These are phyloP conservation scores for Prionace glauca DNA, from an alignment of 2,797 vertebrate species.

Conservation along the genomic window DNA sequence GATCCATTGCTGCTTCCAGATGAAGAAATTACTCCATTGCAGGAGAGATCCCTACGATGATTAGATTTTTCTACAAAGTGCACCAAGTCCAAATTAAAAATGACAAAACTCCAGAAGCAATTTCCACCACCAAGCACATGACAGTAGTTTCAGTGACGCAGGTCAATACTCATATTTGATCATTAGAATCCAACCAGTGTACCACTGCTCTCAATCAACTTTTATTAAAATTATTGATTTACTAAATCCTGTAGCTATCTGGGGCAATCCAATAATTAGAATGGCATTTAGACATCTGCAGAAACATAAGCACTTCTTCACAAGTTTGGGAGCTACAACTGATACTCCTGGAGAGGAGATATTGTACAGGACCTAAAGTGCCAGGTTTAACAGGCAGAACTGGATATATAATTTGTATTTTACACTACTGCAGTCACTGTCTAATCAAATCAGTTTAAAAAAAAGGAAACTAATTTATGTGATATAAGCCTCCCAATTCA, in stretches of 20 bases:
- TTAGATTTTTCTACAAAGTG: not conserved
- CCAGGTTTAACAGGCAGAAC: not conserved
- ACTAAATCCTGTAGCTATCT: not conserved
- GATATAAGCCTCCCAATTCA: not conserved
- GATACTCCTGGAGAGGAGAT: not conserved
- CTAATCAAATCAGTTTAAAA: not conserved
- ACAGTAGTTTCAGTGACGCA: not conserved
- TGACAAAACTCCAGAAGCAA: not conserved
- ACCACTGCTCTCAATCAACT: not conserved
- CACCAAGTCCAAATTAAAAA: not conserved
- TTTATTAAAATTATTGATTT: constrained; percentile 27
- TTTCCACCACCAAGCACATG: not conserved
- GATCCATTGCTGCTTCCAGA: not conserved
- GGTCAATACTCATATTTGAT: not conserved
- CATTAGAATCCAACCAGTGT: not conserved
- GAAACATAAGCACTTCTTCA: not conserved
- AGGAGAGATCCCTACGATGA: not conserved
- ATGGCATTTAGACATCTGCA: not conserved
- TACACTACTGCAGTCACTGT: not conserved
- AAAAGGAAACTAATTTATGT: not conserved
- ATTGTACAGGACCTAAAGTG: not conserved
- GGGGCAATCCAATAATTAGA: not conserved
- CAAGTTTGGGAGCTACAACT: not conserved
- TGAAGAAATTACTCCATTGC: not conserved
- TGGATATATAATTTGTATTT: not conserved